Evolutionary conservation across 2,113 vertebrate species (phyloP).

Genomic region (Euleptes europaea): DNA sequence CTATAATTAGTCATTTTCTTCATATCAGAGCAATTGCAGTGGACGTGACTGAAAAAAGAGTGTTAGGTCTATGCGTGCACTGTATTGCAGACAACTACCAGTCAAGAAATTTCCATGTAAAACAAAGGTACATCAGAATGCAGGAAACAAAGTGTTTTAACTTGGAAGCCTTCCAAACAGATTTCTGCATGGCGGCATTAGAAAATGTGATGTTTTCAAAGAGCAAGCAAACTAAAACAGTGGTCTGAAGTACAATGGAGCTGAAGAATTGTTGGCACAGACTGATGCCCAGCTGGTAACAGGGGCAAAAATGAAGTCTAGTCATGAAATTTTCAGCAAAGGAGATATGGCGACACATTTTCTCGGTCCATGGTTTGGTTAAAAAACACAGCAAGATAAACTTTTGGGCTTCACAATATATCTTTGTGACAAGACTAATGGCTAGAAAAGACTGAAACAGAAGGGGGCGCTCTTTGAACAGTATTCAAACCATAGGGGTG

Average conservation of each 20-base stretch:
- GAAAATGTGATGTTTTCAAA: background rate
- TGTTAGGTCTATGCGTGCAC: background rate
- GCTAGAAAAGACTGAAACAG: background rate
- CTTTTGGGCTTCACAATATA: background rate
- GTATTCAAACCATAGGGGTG: background rate
- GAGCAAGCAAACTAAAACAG: no score
- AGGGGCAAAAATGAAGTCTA: background rate
- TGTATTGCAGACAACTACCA: background rate
- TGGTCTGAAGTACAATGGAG: background rate
- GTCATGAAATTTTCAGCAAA: background rate
- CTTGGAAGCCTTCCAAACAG: background rate
- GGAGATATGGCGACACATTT: background rate
- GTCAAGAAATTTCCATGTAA: background rate
- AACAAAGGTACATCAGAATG: background rate
- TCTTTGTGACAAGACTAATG: background rate
- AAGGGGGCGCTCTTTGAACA: rapidly evolving
- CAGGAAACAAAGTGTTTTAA: background rate
- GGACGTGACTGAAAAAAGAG: background rate
- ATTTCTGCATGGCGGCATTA: background rate
- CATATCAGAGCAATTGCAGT: background rate
- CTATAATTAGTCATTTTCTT: background rate
- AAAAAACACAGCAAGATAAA: background rate
- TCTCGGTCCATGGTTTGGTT: background rate
- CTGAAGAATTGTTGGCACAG: background rate
- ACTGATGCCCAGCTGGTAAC: background rate